Percentiles rank a stretch among this genome's conserved stretches.
phyloP scores from a whole-genome alignment of 2,888 invertebrate genomes.

The Amphiduros pacificus region DNA sequence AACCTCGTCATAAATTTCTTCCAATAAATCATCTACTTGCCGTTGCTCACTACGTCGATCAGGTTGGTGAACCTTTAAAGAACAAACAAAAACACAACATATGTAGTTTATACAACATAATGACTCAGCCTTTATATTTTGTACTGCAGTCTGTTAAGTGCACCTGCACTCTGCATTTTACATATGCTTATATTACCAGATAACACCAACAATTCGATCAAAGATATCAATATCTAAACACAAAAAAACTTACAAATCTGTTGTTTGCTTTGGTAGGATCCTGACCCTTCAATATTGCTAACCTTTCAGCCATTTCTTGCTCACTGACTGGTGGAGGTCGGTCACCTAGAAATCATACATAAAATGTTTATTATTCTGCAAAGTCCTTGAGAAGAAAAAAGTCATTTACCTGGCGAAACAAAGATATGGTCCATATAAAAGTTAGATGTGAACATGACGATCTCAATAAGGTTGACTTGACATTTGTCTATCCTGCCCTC shows the following conservation, averaged over 20 bases:
- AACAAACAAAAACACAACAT: neutral
- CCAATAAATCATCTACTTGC: constrained; percentile 48
- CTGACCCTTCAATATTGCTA: constrained; percentile 20
- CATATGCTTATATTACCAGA: too few species aligned
- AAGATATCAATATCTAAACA: too few species aligned
- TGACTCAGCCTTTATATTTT: too few species aligned
- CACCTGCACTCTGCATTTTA: too few species aligned
- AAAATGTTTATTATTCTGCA: neutral
- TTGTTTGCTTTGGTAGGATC: constrained; percentile 14
- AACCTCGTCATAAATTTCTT: constrained; percentile 51
- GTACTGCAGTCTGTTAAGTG: too few species aligned
- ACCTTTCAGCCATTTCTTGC: constrained; percentile 17
- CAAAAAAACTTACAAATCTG: neutral
- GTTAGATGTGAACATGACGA: too few species aligned
- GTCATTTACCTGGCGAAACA: too few species aligned
- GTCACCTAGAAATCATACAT: neutral
- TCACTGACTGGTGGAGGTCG: constrained; percentile 13
- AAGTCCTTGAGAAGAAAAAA: neutral
- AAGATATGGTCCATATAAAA: too few species aligned
- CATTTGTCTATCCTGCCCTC: too few species aligned
- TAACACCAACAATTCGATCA: too few species aligned
- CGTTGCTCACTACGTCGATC: constrained; percentile 43
- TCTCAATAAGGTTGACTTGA: too few species aligned
- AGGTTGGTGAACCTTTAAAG: neutral
- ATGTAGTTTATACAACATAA: neutral